Evolutionary conservation across 2,797 vertebrate genomes (phyloP), one percentile per base, ranked within the genome.

Genomic region (Centroberyx gerrardi): DNA sequence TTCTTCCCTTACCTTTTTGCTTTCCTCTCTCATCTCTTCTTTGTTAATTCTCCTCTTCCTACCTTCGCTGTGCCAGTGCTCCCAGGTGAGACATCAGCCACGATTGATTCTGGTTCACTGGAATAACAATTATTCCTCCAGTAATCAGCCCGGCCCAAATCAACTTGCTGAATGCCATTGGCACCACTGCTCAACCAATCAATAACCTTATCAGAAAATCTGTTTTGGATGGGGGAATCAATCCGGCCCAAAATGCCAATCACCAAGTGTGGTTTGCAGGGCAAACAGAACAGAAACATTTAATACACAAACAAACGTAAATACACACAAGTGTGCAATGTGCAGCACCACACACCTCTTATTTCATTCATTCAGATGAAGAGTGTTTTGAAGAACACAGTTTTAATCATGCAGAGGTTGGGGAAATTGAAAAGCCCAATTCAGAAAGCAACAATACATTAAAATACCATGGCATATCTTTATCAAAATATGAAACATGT

Each of bases 101-200:
- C 96, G 90, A 97, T 98, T 97, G 97, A 98, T 98, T 96, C 93
- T 90, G 87, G 94, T 96, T 95, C 93, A 93, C 89, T 94, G 94
- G 96, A 96, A 99, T 97, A 97, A 98, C 97, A 97, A 96, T 98
- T 97, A 97, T 96, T 97, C 96, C 96, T 94, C 94, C 95, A 95
- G 95, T 97, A 97, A 98, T 98, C 97, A 97, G 96, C 92, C 93
- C 93, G 92, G 96, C 95, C 88, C 85, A 90, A 88, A 86, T 96
- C 94, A 94, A 95, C 96, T 96, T 88, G 95, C 96, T 96, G 96
- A 96, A 96, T 96, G 95, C 95, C 93, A 97, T 98, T 93, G 94
- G 93, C 96, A 95, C 74, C 28, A 17, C 85, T 56, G 83, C 86
- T 90, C 95, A 91, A 91, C 89, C 53, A 92, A 96, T 98, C 97